Base-by-base conservation (phyloP, 1,140 invertebrate genomes). In the Anoplophora glabripennis region DNA sequence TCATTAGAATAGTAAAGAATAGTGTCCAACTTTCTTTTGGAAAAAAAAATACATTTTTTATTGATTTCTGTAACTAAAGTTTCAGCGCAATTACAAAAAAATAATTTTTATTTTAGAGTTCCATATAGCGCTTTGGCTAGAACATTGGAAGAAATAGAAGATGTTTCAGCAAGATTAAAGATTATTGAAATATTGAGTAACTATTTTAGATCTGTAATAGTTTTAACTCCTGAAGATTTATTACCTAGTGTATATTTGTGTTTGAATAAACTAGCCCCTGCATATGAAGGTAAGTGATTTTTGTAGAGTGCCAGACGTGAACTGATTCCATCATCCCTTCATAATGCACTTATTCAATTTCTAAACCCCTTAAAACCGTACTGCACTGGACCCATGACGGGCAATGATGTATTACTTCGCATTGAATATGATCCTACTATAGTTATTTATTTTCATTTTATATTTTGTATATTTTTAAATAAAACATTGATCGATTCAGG, bases 101-200 rank as follows among this genome's bases (percentile, higher is more conserved):
- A n/a, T n/a, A n/a, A n/a, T n/a, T n/a, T n/a, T n/a, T n/a, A n/a
- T 82, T 78, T 37, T 69, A 93, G 89, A 64, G 89, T 96, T 35
- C 96, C 97, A 0, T 99, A 99, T 74, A 75, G 96, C 37, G 96
- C 96, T 0, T 75, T 99, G 21, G 87, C 95, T 0, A 87, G 85
- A 71, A 99, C 96, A 1, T 83, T 99, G 65, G 89, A 97, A 76
- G 78, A 85, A 7, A 98, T 99, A 49, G 96, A 99, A 79, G 86
- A 83, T 10, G 91, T 89, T 0, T 92, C 89, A 48, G 89, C 90
- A 0, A 83, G 96, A 35, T 80, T 99, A 44, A 96, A 96, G 77
- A 99, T 95, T 68, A 87, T 99, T 15, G 92, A 98, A 77, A 95
- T 95, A 59, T 72, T 99, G 14, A 85, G 89, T 45, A 99, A 99